Evolutionary conservation across 1,140 invertebrate species (phyloP).

Genomic region (Eupeodes corollae): DNA sequence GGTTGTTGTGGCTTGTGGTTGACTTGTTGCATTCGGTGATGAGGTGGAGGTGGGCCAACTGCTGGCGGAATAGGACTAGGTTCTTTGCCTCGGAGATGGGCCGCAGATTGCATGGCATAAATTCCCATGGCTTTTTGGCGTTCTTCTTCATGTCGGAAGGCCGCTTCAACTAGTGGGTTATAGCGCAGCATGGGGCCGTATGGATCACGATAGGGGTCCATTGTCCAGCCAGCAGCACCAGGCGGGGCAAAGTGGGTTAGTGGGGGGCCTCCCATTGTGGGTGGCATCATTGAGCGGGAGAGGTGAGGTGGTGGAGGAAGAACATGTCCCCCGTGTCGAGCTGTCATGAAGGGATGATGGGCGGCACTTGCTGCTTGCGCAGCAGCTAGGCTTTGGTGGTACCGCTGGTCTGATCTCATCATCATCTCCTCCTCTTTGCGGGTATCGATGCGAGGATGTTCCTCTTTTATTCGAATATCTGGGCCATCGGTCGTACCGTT

Average conservation of each 20-base stretch:
- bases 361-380: slow-evolving; percentile 24
- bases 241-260: slow-evolving; percentile 46
- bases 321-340: slow-evolving; percentile 41
- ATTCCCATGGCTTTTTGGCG: slow-evolving; percentile 58
- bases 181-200: slow-evolving; percentile 59
- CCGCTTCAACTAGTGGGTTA: slow-evolving; percentile 60
- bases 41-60: slow-evolving; percentile 38
- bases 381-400: slow-evolving; percentile 31
- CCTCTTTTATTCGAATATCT: slow-evolving; percentile 45
- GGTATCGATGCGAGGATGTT: slow-evolving; percentile 47
- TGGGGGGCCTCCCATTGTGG: slow-evolving; percentile 39
- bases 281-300: slow-evolving; percentile 42
- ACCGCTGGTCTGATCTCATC: slow-evolving; percentile 41
- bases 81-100: slow-evolving; percentile 47
- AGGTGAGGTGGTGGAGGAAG: slow-evolving; percentile 44
- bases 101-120: slow-evolving; percentile 48
- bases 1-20: slow-evolving; percentile 11
- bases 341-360: slow-evolving; percentile 35
- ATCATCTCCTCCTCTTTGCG: slow-evolving; percentile 49
- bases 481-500: slow-evolving; percentile 49
- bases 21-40: slow-evolving; percentile 35
- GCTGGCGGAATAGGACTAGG: slow-evolving; percentile 46
- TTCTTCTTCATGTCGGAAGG: slow-evolving; percentile 60
- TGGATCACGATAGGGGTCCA: slow-evolving; percentile 50
- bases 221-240: slow-evolving; percentile 44